Percentiles rank a stretch among this genome's conserved stretches.
Evolutionary conservation across 2,888 invertebrate genomes (phyloP).

Genomic region (Stenoptilia bipunctidactyla): DNA sequence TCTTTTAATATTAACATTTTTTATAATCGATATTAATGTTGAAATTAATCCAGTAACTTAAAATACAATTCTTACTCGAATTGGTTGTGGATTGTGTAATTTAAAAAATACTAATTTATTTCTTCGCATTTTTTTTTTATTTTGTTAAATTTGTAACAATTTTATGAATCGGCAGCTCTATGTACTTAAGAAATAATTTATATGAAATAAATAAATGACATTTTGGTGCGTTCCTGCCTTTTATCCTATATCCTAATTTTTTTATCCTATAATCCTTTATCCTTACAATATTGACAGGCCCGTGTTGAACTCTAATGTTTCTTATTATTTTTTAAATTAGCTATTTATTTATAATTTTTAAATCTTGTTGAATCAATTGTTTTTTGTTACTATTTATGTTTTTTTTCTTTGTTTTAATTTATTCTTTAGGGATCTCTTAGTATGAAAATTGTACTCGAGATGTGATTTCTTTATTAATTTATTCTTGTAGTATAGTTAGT

Average conservation of each 20-base stretch:
- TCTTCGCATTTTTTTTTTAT: slow-evolving; percentile 36
- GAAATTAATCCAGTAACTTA: slow-evolving; percentile 12
- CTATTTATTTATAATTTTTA: slow-evolving; percentile 43
- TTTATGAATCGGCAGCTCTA: slow-evolving; percentile 60
- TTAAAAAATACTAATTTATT: slow-evolving; percentile 34
- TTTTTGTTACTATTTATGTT: slow-evolving; percentile 65
- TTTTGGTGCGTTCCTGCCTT: slow-evolving; percentile 20
- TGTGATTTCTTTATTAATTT: slow-evolving; percentile 34
- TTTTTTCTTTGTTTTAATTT: slow-evolving; percentile 61
- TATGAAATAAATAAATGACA: slow-evolving; percentile 66
- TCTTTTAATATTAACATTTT: slow-evolving; percentile 33
- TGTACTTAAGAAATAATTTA: slow-evolving; percentile 52
- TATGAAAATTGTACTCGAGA: slow-evolving; percentile 43
- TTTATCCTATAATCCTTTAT: slow-evolving; percentile 26
- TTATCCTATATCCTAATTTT: slow-evolving; percentile 18
- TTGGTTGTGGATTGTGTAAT: slow-evolving; percentile 44
- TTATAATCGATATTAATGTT: slow-evolving; percentile 11
- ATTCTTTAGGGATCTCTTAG: slow-evolving; percentile 53
- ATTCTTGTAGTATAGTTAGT: slow-evolving; percentile 44
- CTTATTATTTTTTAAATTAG: slow-evolving; percentile 49
- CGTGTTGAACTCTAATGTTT: slow-evolving; percentile 59
- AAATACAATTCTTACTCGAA: slow-evolving; percentile 19
- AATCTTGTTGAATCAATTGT: slow-evolving; percentile 57
- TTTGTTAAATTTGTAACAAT: slow-evolving; percentile 48
- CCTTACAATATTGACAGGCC: slow-evolving; percentile 69